Base-by-base conservation (phyloP, 2,113 vertebrate genomes). In the Caracal caracal region DNA sequence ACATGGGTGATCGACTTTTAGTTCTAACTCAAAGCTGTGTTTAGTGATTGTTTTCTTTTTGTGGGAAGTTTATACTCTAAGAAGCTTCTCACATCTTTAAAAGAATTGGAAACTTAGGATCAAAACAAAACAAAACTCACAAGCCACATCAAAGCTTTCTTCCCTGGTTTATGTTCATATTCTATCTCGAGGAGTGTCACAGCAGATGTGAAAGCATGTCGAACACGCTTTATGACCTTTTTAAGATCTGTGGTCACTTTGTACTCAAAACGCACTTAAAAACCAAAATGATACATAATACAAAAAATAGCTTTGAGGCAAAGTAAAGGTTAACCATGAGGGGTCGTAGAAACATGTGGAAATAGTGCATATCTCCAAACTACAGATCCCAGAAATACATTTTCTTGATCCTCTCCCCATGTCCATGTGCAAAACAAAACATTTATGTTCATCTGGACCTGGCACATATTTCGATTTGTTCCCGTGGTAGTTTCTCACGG, bases 351-450 rank as follows among this genome's bases (percentile, higher is more conserved):
- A 1, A 17, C 3, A 2, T 15, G 4, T 13, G 33, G 10, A 43
- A 40, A 47, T 0, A 10, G 0, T 33, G 4, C 10, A 1, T 17
- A 0, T 16, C 6, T 30, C 9, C 7, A 43, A 47, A 5, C 7
- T 7, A 3, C 59, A 12, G 16, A 61, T 9, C 49, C 13, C 30
- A 61, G 30, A 66, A 85, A 78, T 15, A 16, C 12, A 26, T 0
- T 30, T 11, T 28, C 30, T 49, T 7, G 0, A 12, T 24, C 6
- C 16, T 59, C 4, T 24, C 20, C 28, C 0, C 9, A 17, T 1
- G 5, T 26, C 61, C 71, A 30, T 17, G 8, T 24, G 4, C 12
- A 82, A 73, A 66, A 3, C 2, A 37, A n/a, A 43, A 70, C 10
- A 3, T 26, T 12, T 24, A 10, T 16, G 20, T 28, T 84, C 7